Percentiles rank a stretch among this genome's conserved stretches.
phyloP scores from a whole-genome alignment of 2,797 vertebrate genomes.

The Pampus argenteus region DNA sequence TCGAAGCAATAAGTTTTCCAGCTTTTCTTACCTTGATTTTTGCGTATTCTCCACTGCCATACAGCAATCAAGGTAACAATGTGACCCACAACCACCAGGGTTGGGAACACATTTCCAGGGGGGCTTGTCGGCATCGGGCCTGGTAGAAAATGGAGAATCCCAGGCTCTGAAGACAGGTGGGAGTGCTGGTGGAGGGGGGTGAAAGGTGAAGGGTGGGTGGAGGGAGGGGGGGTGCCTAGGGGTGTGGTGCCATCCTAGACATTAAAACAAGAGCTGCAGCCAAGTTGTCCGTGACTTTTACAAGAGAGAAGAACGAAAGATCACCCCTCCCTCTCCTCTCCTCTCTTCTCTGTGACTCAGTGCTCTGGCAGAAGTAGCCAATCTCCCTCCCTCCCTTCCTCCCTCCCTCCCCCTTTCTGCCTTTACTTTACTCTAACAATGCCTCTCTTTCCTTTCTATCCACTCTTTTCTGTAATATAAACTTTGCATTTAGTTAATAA shows the following conservation, averaged over 20 bases:
- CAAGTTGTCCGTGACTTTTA: conserved; percentile 72
- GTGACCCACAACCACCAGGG: conserved; percentile 90
- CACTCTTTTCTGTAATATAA: conserved; percentile 18
- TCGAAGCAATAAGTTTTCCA: background rate
- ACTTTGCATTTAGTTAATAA: background rate
- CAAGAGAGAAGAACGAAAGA: conserved; percentile 40
- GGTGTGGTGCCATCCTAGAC: conserved; percentile 76
- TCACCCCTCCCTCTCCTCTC: conserved; percentile 59
- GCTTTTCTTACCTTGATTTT: conserved; percentile 82
- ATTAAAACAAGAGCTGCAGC: conserved; percentile 72
- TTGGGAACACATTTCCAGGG: conserved; percentile 87
- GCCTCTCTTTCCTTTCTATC: conserved; percentile 7
- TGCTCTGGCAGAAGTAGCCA: conserved; percentile 54
- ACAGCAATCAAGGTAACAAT: conserved; percentile 85
- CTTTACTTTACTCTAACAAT: conserved; percentile 40
- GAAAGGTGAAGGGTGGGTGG: conserved; percentile 54
- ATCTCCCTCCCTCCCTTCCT: conserved; percentile 32
- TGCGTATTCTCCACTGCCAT: conserved; percentile 87
- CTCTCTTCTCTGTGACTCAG: conserved; percentile 74
- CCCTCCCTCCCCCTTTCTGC: conserved; percentile 34
- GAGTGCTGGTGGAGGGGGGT: conserved; percentile 38
- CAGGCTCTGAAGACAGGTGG: conserved; percentile 63
- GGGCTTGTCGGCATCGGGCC: conserved; percentile 83
- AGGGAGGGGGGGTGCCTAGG: conserved; percentile 53
- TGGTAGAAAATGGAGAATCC: conserved; percentile 68